These are phyloP conservation scores for Machaerirhynchus nigripectus DNA, from an alignment of 2,113 vertebrate species.

Conservation along the genomic window DNA sequence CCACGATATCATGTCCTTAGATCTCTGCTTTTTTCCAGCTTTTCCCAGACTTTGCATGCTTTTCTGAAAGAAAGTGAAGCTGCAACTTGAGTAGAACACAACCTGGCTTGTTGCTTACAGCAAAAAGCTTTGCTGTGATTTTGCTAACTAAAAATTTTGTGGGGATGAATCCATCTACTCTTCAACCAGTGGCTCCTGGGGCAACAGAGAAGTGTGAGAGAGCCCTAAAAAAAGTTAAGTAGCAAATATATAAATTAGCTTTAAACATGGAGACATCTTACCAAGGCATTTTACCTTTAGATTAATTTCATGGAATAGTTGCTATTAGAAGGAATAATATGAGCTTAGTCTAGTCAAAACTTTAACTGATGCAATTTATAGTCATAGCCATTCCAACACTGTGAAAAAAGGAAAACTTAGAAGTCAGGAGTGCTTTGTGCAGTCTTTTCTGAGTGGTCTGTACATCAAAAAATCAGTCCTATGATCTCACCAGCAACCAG, in stretches of 20 bases:
- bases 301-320: not conserved
- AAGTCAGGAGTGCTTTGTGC: not conserved
- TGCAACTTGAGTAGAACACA: fast-evolving
- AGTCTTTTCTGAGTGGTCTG: not conserved
- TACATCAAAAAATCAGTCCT: not conserved
- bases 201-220: not conserved
- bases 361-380: not conserved
- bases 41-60: not conserved
- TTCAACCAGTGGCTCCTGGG: not conserved
- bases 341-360: not conserved
- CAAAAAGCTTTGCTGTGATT: not conserved
- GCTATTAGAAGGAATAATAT: not conserved
- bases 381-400: not conserved
- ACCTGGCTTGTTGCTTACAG: not conserved
- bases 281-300: not conserved
- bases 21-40: not conserved
- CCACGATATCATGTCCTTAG: not conserved
- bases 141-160: not conserved
- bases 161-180: not conserved
- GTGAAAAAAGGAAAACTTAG: not conserved
- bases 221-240: not conserved
- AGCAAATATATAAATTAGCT: not conserved
- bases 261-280: not conserved
- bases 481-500: not conserved
- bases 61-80: not conserved